Evolutionary conservation across 2,113 vertebrate genomes (phyloP).

Genomic region (Megaleporinus macrocephalus): DNA sequence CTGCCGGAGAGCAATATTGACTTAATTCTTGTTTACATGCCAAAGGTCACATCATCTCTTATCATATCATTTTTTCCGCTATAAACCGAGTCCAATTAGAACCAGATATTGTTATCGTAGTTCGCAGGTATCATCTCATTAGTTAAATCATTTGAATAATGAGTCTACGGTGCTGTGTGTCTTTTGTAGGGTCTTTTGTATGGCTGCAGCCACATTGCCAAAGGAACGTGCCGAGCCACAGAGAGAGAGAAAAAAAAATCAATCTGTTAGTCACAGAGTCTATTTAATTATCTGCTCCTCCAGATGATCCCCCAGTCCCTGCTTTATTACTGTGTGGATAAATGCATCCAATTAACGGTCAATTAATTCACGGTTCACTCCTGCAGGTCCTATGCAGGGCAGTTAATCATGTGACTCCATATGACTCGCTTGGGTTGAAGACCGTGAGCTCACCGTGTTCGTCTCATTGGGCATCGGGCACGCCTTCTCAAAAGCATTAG

Average conservation of each 20-base stretch:
- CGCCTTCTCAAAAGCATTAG: conserved; percentile 29
- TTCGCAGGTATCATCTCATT: not conserved
- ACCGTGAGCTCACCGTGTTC: conserved; percentile 2
- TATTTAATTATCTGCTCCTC: conserved; percentile 47
- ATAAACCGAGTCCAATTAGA: not conserved
- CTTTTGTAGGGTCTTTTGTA: not conserved
- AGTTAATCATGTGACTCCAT: conserved; percentile 47
- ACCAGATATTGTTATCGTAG: not conserved
- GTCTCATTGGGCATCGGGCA: conserved; percentile 28
- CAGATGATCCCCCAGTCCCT: conserved; percentile 48
- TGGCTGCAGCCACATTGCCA: not conserved
- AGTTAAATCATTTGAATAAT: not conserved
- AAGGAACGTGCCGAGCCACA: not conserved
- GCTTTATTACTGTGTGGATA: conserved; percentile 46
- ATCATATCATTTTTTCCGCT: not conserved
- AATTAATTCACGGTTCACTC: conserved; percentile 53
- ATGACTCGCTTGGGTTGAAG: conserved; percentile 12
- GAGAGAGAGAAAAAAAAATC: not conserved
- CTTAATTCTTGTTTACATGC: not conserved
- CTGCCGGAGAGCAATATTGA: not conserved
- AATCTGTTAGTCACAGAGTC: conserved; percentile 26
- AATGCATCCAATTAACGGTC: conserved; percentile 50
- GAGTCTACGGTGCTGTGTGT: not conserved
- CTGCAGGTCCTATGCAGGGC: conserved; percentile 42
- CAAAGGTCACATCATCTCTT: not conserved